Evolutionary conservation across 2,888 invertebrate species (phyloP).

Genomic region (Diarsia brunnea): DNA sequence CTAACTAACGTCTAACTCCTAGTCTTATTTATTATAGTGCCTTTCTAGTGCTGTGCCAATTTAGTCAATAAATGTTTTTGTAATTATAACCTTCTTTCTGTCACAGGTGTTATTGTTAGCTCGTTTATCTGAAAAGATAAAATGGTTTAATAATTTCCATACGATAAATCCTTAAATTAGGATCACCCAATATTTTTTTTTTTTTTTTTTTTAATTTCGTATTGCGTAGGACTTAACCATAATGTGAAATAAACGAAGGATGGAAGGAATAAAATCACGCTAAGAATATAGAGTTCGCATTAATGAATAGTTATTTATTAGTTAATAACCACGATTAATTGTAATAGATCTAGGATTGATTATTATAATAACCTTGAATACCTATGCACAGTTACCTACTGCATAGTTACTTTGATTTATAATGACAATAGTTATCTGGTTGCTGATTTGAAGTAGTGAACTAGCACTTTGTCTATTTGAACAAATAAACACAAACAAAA

Average conservation of each 20-base stretch:
- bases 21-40: constrained; percentile 33
- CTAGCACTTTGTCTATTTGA: background rate
- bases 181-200: no score
- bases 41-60: constrained; percentile 64
- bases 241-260: background rate
- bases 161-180: background rate
- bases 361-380: background rate
- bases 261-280: background rate
- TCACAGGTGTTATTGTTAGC: constrained; percentile 77
- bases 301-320: background rate
- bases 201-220: background rate
- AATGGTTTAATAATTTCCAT: background rate
- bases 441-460: background rate
- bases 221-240: background rate
- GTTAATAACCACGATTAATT: background rate
- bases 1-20: constrained; percentile 25
- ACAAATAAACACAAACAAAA: background rate
- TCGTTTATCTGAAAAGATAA: constrained; percentile 80
- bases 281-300: background rate
- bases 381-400: background rate
- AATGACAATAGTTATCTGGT: background rate
- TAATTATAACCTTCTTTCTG: constrained; percentile 73
- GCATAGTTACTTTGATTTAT: background rate
- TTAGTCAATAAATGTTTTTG: constrained; percentile 31
- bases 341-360: background rate